Evolutionary conservation across 2,797 vertebrate species (phyloP).

Genomic region (Fratercula arctica): DNA sequence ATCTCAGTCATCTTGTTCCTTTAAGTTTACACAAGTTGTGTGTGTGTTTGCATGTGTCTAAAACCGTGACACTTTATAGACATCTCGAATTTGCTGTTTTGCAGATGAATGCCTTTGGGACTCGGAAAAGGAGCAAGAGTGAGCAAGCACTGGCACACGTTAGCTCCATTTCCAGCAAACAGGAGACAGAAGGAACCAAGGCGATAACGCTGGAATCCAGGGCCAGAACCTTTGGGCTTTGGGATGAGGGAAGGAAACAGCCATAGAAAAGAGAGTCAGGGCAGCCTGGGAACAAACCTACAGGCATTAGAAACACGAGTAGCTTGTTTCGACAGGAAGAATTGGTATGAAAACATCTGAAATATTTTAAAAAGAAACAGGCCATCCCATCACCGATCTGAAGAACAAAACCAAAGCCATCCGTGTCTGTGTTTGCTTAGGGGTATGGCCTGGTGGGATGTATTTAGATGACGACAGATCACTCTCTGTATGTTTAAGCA

Average conservation of each 20-base stretch:
- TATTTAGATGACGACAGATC: not conserved
- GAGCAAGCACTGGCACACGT: accelerated
- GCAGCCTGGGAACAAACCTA: not conserved
- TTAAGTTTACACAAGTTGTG: not conserved
- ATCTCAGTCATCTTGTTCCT: not conserved
- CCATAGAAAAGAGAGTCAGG: not conserved
- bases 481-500: not conserved
- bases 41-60: not conserved
- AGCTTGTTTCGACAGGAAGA: not conserved
- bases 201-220: not conserved
- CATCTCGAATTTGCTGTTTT: not conserved
- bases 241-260: not conserved
- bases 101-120: not conserved
- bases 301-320: not conserved
- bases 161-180: not conserved
- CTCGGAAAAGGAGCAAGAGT: not conserved
- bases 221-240: not conserved
- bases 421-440: not conserved
- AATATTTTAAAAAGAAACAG: constrained; percentile 18
- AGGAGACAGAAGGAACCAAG: not conserved
- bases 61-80: not conserved
- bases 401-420: not conserved
- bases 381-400: not conserved
- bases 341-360: not conserved
- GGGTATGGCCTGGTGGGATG: not conserved